A percentile compares a stretch with the other conserved stretches of the same genome.
Evolutionary conservation across 2,888 invertebrate species (phyloP).

Genomic region (Epinotia bilunana): DNA sequence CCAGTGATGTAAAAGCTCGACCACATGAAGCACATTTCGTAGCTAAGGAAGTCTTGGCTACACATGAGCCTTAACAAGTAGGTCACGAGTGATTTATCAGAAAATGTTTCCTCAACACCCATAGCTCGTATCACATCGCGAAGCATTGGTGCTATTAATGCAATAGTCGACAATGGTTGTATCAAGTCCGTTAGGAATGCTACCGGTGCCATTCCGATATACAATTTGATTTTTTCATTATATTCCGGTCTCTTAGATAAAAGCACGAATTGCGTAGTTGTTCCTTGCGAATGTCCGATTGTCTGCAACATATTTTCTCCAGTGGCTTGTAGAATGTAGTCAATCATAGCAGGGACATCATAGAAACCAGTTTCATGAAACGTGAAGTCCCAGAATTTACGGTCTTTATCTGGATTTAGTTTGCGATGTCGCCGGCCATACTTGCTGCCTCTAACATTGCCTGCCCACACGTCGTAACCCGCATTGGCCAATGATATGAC

Average conservation of each 20-base stretch:
- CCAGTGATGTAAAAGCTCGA: conserved; percentile 23
- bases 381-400: conserved; percentile 45
- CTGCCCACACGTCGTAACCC: conserved; percentile 53
- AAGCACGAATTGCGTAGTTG: conserved; percentile 36
- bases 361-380: conserved; percentile 30
- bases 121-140: conserved; percentile 22
- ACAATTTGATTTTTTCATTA: conserved; percentile 42
- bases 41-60: conserved; percentile 30
- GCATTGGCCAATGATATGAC: conserved; percentile 50
- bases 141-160: conserved; percentile 23
- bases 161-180: conserved; percentile 33
- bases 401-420: conserved; percentile 40
- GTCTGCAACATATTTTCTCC: conserved; percentile 33
- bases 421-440: conserved; percentile 30
- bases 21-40: conserved; percentile 34
- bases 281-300: conserved; percentile 46
- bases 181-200: conserved; percentile 49
- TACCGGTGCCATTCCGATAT: conserved; percentile 43
- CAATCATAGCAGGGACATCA: conserved; percentile 44
- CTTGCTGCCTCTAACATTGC: conserved; percentile 39
- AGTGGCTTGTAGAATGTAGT: conserved; percentile 40
- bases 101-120: conserved; percentile 45
- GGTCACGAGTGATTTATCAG: conserved; percentile 41
- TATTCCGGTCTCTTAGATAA: conserved; percentile 44
- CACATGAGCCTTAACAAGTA: conserved; percentile 38